These are phyloP conservation scores for Alcedo quadribrachys DNA, from an alignment of 2,797 vertebrate genomes.

Conservation along the genomic window DNA sequence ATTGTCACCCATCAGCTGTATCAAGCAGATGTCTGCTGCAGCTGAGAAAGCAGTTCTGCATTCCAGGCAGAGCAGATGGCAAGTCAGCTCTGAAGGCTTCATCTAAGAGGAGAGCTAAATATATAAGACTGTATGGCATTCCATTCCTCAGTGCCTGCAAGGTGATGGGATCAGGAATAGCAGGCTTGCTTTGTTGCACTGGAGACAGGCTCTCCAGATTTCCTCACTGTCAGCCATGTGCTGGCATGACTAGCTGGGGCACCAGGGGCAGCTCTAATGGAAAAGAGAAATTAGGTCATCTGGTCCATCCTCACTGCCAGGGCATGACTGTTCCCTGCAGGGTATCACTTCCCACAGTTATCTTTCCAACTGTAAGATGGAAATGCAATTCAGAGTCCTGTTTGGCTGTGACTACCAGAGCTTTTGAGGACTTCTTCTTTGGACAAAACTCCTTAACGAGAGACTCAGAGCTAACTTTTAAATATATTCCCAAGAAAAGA, in stretches of 20 bases:
- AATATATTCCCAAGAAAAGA: background rate
- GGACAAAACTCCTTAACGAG: background rate
- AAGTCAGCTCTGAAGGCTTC: background rate
- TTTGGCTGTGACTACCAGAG: slow-evolving; percentile 10
- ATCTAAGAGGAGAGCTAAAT: background rate
- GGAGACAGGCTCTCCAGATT: background rate
- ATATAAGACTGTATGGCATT: background rate
- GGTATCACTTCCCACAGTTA: slow-evolving; percentile 47
- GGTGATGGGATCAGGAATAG: background rate
- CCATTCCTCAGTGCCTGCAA: background rate
- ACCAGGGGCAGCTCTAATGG: slow-evolving; percentile 21
- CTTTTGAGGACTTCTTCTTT: slow-evolving; percentile 14
- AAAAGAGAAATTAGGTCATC: slow-evolving; percentile 69
- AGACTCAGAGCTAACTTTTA: background rate
- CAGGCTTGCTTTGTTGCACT: background rate
- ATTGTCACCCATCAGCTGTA: background rate
- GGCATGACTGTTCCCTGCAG: slow-evolving; percentile 52
- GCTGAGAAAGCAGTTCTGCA: slow-evolving; percentile 15
- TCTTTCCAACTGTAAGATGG: slow-evolving; percentile 44
- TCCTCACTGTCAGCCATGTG: slow-evolving; percentile 37
- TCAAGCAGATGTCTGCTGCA: background rate
- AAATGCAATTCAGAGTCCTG: slow-evolving; percentile 28
- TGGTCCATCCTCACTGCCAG: slow-evolving; percentile 54
- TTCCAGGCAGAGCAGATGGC: background rate
- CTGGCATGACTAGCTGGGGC: slow-evolving; percentile 10